Evolutionary conservation across 2,113 vertebrate genomes (phyloP), one percentile per base, ranked within the genome.

Genomic region (Amia ocellicauda): DNA sequence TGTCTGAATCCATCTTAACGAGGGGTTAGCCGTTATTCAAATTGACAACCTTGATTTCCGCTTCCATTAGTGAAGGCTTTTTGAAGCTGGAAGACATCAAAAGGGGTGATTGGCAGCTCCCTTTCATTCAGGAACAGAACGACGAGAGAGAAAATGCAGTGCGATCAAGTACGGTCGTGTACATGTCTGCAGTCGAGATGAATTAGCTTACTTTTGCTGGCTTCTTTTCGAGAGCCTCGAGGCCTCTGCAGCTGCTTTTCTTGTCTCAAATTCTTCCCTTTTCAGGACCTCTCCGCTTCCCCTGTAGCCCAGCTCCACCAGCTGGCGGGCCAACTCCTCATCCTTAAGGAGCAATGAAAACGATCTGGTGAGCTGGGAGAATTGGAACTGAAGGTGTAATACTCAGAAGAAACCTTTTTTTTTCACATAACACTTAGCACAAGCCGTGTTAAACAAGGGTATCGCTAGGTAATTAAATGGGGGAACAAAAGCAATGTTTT

Each of bases 271-370:
- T 60, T 93, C 90, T 78, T 92, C 84, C 65, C 85, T 86, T 70
- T 76, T 91, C 63, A 91, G 74, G 49, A 89, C 85, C 56, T 86
- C 79, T 13, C 85, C 79, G 1, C 85, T 89, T 55, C 88, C 89
- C 36, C 84, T 67, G 81, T 89, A 84, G 66, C 91, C 90, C 43
- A 86, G 78, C 78, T 94, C 89, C 81, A 93, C 90, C 86, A 93
- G 62, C 84, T 89, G 88, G 62, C 83, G 87, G 22, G 86, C 89
- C 73, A 92, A 64, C 61, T 77, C 80, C 78, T 89, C 78, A 70
- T 85, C 87, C 92, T 94, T 67, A 3, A 24, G 64, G 66, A 71
- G 71, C 69, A 66, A 28, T 55, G 42, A 60, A 24, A 26, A 66
- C 60, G 65, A 77, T 73, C 54, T 69, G 73, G 42, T 57, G 60